Evolutionary conservation across 1,140 invertebrate species (phyloP).

Genomic region (Dinothrombium tinctorium): DNA sequence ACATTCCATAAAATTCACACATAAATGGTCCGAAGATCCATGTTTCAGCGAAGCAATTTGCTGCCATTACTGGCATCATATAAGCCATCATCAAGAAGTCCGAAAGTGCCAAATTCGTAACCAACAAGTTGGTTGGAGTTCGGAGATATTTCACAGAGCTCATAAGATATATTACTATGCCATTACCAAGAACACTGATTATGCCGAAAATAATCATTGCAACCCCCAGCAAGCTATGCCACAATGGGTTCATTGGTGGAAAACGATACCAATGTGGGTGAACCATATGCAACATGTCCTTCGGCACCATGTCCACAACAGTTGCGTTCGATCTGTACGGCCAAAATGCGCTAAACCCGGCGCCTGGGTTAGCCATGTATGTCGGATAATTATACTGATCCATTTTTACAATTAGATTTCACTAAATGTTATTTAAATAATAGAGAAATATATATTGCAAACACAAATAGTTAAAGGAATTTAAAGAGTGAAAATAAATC

Average conservation of each 20-base stretch:
- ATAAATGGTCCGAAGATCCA: slow-evolving; percentile 57
- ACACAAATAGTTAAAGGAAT: no score
- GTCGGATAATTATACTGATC: neutral
- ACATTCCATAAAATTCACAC: no score
- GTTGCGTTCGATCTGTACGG: slow-evolving; percentile 30
- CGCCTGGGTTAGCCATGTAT: neutral
- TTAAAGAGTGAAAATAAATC: no score
- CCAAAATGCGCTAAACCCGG: neutral
- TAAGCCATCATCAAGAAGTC: slow-evolving; percentile 65
- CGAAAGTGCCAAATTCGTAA: slow-evolving; percentile 61
- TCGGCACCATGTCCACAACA: slow-evolving; percentile 41
- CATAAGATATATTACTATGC: slow-evolving; percentile 65
- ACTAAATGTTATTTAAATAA: no score
- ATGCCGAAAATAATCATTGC: slow-evolving; percentile 43
- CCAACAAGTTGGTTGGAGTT: slow-evolving; percentile 56
- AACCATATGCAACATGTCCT: slow-evolving; percentile 44
- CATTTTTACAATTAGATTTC: no score
- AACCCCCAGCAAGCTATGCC: slow-evolving; percentile 50
- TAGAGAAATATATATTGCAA: no score
- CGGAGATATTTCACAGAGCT: slow-evolving; percentile 42
- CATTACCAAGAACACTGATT: slow-evolving; percentile 47
- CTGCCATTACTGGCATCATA: slow-evolving; percentile 46
- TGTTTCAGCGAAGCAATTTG: slow-evolving; percentile 62
- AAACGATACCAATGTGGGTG: slow-evolving; percentile 49
- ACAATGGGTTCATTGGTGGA: slow-evolving; percentile 46